Evolutionary conservation across 2,113 vertebrate species (phyloP).

Genomic region (Sceloporus undulatus): DNA sequence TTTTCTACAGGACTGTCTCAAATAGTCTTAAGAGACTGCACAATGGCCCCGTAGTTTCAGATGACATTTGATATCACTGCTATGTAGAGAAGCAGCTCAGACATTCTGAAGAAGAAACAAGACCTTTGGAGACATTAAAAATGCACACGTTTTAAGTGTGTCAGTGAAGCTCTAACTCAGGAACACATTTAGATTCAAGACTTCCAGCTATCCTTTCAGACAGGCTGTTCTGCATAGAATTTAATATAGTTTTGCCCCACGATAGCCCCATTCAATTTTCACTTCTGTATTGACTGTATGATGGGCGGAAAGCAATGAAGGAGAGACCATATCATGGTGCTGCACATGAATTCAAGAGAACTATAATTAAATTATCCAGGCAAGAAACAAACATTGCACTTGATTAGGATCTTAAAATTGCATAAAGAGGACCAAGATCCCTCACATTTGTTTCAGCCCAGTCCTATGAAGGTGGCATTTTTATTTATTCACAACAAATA

Average conservation of each 20-base stretch:
- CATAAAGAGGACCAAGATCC: not conserved
- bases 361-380: not conserved
- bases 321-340: not conserved
- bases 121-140: conserved; percentile 8
- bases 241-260: not conserved
- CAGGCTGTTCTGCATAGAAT: not conserved
- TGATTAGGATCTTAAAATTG: not conserved
- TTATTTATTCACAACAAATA: not conserved
- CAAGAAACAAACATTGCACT: not conserved
- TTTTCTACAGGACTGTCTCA: not conserved
- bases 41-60: not conserved
- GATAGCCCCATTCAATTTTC: not conserved
- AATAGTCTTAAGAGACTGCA: not conserved
- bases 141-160: not conserved
- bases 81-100: conserved; percentile 8
- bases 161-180: not conserved
- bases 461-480: not conserved
- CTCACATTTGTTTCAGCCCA: not conserved
- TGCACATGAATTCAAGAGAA: not conserved
- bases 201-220: not conserved
- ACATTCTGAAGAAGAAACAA: not conserved
- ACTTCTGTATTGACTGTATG: not conserved
- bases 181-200: not conserved
- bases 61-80: not conserved
- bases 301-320: not conserved